These are phyloP conservation scores for Chelon labrosus DNA, from an alignment of 2,797 vertebrate genomes.

Conservation along the genomic window DNA sequence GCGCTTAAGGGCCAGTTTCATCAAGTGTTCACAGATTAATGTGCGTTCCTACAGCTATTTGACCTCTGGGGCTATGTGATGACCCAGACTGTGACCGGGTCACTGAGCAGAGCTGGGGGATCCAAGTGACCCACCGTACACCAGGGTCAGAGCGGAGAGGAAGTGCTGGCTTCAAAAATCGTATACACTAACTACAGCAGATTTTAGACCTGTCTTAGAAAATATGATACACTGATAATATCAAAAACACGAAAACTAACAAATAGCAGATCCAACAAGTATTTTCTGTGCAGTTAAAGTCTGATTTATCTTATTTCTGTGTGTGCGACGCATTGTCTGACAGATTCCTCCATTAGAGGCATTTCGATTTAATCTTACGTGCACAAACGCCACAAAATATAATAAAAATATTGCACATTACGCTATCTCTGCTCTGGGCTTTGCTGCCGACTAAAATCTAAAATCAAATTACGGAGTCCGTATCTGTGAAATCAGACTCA, in stretches of 20 bases:
- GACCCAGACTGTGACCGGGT: conserved; percentile 38
- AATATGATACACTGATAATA: no score
- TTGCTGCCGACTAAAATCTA: no score
- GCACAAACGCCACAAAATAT: background rate
- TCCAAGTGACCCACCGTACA: conserved; percentile 2
- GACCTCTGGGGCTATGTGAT: conserved; percentile 39
- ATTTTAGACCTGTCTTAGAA: no score
- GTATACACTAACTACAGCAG: background rate
- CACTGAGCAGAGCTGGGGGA: conserved; percentile 27
- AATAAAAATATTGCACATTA: background rate
- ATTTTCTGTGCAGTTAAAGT: background rate
- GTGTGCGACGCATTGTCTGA: background rate
- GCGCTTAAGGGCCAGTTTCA: conserved; percentile 41
- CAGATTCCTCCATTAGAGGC: background rate
- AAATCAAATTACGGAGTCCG: background rate
- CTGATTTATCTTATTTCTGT: background rate
- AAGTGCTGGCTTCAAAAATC: conserved; percentile 8
- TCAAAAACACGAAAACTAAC: background rate
- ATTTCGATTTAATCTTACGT: background rate
- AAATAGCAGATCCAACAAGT: background rate
- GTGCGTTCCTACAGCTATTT: conserved; percentile 50
- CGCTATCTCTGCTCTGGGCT: background rate
- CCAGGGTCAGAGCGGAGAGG: conserved; percentile 6
- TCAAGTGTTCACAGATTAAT: conserved; percentile 47
- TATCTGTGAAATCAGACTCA: background rate